Conservation (phyloP, 37 sponge, comb jelly and placozoan genomes). For the Amphimedon queenslandica region DNA sequence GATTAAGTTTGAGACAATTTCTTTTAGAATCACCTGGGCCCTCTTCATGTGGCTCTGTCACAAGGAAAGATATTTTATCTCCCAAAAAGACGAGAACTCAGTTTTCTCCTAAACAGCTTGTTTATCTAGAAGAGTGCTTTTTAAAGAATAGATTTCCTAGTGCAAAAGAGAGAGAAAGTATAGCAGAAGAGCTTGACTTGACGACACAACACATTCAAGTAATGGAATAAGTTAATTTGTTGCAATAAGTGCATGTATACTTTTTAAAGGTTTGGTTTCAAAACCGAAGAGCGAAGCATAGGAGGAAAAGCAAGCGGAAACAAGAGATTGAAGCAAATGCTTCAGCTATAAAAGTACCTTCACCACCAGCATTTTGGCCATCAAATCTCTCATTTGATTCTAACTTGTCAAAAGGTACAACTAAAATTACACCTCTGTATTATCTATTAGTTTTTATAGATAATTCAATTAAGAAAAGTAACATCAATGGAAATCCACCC, state of each 20-base stretch:
- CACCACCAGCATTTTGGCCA: slow-evolving; percentile 75
- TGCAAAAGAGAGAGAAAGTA: slow-evolving; percentile 23
- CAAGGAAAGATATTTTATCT: too few species aligned
- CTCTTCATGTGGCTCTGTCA: too few species aligned
- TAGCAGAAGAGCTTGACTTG: slow-evolving; percentile 44
- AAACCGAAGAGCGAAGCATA: slow-evolving; percentile 65
- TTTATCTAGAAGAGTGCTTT: slow-evolving; percentile 47
- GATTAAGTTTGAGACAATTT: too few species aligned
- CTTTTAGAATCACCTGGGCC: too few species aligned
- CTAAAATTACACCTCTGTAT: too few species aligned
- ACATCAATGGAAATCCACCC: too few species aligned
- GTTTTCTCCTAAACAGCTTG: slow-evolving; percentile 58
- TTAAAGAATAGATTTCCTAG: slow-evolving; percentile 51
- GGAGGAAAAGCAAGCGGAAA: slow-evolving; percentile 38
- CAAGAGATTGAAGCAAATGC: neutral
- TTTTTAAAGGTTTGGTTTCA: slow-evolving; percentile 77
- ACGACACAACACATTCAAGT: slow-evolving; percentile 50
- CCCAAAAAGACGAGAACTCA: too few species aligned
- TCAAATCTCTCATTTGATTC: slow-evolving; percentile 52
- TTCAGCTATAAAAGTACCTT: neutral
- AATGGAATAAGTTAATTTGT: neutral
- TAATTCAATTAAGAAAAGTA: too few species aligned
- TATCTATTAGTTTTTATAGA: too few species aligned
- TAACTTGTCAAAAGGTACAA: slow-evolving; percentile 11
- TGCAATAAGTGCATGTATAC: neutral